Conservation (phyloP, 2,113 vertebrate species). For the Gymnarchus niloticus region DNA sequence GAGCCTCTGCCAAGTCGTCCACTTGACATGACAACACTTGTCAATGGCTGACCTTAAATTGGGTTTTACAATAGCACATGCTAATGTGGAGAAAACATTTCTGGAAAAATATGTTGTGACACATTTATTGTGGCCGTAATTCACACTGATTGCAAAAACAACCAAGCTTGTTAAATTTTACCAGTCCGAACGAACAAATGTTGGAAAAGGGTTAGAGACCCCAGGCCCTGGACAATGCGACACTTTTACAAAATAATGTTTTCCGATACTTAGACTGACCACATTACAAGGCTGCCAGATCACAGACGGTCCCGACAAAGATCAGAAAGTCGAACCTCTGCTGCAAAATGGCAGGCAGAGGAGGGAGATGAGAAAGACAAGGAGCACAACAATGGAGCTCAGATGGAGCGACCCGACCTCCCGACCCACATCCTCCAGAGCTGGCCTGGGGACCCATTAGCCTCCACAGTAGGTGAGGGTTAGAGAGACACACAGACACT, state of each 20-base stretch:
- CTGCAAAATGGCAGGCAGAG: neutral
- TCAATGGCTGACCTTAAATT: neutral
- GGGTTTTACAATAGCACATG: conserved; percentile 43
- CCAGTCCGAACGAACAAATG: neutral
- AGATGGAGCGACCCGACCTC: neutral
- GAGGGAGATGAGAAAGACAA: neutral
- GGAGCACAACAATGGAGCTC: neutral
- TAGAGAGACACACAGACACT: neutral
- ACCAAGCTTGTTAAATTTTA: neutral
- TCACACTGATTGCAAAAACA: conserved; percentile 26
- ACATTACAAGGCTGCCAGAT: neutral
- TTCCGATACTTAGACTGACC: neutral
- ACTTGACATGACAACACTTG: neutral
- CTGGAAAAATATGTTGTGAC: conserved; percentile 49
- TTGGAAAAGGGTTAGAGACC: neutral
- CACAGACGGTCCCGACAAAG: neutral
- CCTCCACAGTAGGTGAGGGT: neutral
- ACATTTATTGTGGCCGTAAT: conserved; percentile 28
- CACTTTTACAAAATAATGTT: neutral
- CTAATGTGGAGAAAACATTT: conserved; percentile 53
- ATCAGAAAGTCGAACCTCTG: neutral
- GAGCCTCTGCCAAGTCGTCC: neutral
- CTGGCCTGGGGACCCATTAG: neutral
- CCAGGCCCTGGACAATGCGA: too few species aligned
- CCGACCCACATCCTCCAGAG: neutral